phyloP scores from a whole-genome alignment of 1,140 invertebrate species.

The Drosophila chauvacae region DNA sequence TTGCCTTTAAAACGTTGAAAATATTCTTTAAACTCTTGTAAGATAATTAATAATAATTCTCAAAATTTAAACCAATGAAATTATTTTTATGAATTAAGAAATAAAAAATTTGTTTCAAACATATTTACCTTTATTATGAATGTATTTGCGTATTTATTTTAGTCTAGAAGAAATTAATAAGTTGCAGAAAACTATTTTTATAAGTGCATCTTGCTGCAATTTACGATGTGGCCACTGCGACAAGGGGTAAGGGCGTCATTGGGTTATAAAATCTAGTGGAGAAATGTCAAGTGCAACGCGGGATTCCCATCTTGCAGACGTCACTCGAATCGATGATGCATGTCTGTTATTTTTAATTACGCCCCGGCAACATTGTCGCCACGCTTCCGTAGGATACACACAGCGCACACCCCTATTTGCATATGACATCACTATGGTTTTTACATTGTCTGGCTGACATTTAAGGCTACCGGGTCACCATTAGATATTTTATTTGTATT shows the following conservation, averaged over 20 bases:
- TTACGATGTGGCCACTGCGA: constrained; percentile 51
- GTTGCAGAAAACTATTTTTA: not conserved
- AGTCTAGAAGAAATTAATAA: not conserved
- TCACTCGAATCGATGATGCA: constrained; percentile 75
- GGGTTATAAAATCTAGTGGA: constrained; percentile 68
- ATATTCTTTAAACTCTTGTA: not conserved
- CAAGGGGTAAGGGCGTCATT: constrained; percentile 70
- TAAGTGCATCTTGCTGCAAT: constrained; percentile 7
- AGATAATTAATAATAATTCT: no score
- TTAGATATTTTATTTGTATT: constrained; percentile 68
- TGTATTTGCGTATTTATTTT: no score
- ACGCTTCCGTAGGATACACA: constrained; percentile 55
- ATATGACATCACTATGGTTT: constrained; percentile 69
- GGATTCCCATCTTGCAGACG: constrained; percentile 52
- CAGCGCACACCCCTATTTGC: constrained; percentile 55
- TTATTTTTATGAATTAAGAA: no score
- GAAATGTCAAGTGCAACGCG: constrained; percentile 74
- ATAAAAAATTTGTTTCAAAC: not conserved
- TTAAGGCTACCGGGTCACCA: constrained; percentile 71
- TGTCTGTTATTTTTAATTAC: constrained; percentile 80
- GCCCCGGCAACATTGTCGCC: constrained; percentile 50
- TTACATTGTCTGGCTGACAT: constrained; percentile 58
- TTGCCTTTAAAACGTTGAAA: not conserved
- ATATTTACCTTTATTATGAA: not conserved
- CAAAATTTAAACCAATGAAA: no score